These are phyloP conservation scores for Zaprionus kolodkinae DNA, from an alignment of 1,140 invertebrate species.

Conservation along the genomic window DNA sequence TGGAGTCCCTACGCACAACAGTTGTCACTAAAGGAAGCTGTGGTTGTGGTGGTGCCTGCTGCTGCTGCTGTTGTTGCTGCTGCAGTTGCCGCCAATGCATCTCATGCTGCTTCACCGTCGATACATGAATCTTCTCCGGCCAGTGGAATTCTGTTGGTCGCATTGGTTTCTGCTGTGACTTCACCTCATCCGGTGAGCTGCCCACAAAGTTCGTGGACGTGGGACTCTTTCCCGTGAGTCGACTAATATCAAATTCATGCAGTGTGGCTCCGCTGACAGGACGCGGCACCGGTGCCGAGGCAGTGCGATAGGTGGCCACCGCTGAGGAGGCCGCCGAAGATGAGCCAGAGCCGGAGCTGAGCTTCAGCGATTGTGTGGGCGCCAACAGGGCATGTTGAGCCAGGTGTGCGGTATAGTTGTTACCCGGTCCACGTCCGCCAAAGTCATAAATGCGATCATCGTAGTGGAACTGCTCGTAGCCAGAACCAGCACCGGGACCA, in stretches of 20 bases:
- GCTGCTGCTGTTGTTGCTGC: conserved; percentile 54
- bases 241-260: conserved; percentile 83
- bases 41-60: conserved; percentile 36
- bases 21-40: conserved; percentile 44
- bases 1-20: conserved; percentile 50
- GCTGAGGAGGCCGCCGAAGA: conserved; percentile 76
- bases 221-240: conserved; percentile 84
- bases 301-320: conserved; percentile 56
- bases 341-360: conserved; percentile 71
- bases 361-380: conserved; percentile 49
- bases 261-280: conserved; percentile 60
- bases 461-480: conserved; percentile 75
- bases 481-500: conserved; percentile 26
- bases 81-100: conserved; percentile 73
- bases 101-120: conserved; percentile 82
- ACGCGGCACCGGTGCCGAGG: conserved; percentile 31
- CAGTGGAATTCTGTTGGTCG: conserved; percentile 77
- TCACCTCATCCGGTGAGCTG: conserved; percentile 65
- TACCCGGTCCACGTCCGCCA: conserved; percentile 78
- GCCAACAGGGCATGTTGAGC: conserved; percentile 24
- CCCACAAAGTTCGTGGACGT: conserved; percentile 81
- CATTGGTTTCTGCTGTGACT: conserved; percentile 62
- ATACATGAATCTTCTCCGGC: conserved; percentile 83
- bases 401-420: conserved; percentile 60
- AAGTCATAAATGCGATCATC: conserved; percentile 83